Evolutionary conservation across 2,797 vertebrate species (phyloP), one percentile per base, ranked within the genome.

Genomic region (Melanogrammus aeglefinus): DNA sequence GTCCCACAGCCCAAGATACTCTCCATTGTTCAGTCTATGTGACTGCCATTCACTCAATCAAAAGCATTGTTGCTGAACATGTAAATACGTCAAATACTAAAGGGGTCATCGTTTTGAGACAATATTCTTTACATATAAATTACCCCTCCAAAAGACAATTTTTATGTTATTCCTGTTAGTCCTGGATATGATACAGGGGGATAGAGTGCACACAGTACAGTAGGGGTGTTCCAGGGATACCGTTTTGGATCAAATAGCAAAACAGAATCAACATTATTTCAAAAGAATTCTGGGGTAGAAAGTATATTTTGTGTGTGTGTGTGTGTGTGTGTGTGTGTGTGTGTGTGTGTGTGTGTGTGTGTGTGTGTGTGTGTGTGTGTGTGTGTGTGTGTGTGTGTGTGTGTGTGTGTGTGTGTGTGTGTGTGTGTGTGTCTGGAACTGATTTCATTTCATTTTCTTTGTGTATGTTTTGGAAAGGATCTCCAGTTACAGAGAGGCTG

Each of bases 51-150:
- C 38, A 41, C 38, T 4, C 36, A 12, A 44, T 74, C 73, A 41
- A 6, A 12, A 41, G 35, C 70, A 21, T 7, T 72, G 70, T 35
- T 14, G 33, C 16, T 14, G 13, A 72, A 29, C 27, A 14, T 82
- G 88, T 83, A 90, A 91, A 89, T 87, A 81, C 83, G 88, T 88
- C 86, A 86, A 89, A 83, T 82, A 90, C 91, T 83, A 88, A 87
- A 27, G 63, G 80, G 84, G 88, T 88, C 86, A 31, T 72, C 4
- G 70, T 35, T 69, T 69, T 6, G 10, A 69, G 57, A 63, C 6
- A 63, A 63, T 7, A 24, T 63, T 63, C 57, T 63, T 63, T 27
- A 69, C 63, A 8, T 9, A 12, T 10, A 27, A 24, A 69, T 12
- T 27, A 69, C 63, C 24, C 24, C 24, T 69, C 24, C 24, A 10